phyloP scores from a whole-genome alignment of 2,797 vertebrate genomes.

The Synanceia verrucosa region DNA sequence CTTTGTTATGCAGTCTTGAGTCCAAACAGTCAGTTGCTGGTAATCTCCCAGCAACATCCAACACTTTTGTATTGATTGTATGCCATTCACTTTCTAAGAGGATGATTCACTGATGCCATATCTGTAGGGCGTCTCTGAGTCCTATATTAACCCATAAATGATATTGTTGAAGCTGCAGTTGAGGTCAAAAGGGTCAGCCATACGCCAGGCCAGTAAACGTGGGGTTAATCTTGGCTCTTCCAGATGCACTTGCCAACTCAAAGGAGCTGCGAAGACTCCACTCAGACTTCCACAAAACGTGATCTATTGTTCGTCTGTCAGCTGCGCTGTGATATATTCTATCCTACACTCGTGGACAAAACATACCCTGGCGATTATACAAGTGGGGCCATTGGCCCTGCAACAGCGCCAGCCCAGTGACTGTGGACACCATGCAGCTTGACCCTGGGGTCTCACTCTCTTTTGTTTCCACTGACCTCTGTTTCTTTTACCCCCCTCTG shows the following conservation, averaged over 20 bases:
- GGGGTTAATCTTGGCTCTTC: slow-evolving; percentile 72
- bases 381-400: slow-evolving; percentile 64
- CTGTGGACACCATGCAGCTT: slow-evolving; percentile 82
- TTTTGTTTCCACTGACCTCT: slow-evolving; percentile 83
- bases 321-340: slow-evolving; percentile 80
- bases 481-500: slow-evolving; percentile 78
- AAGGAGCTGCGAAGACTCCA: slow-evolving; percentile 59
- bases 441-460: slow-evolving; percentile 78
- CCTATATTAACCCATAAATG: slow-evolving; percentile 51
- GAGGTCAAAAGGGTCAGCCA: slow-evolving; percentile 63
- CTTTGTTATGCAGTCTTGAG: neutral
- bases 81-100: slow-evolving; percentile 9
- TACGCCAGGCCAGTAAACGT: slow-evolving; percentile 52
- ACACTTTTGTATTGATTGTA: slow-evolving; percentile 25
- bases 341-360: slow-evolving; percentile 78
- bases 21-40: neutral
- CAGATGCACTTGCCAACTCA: slow-evolving; percentile 71
- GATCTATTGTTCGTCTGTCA: slow-evolving; percentile 84
- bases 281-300: slow-evolving; percentile 74
- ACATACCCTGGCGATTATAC: slow-evolving; percentile 79
- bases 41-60: slow-evolving; percentile 18
- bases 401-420: slow-evolving; percentile 68
- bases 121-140: slow-evolving; percentile 32
- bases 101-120: slow-evolving; percentile 36
- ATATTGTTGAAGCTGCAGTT: slow-evolving; percentile 49